Base-by-base conservation (phyloP, 2,888 invertebrate genomes). In the Drosophila rubida region DNA sequence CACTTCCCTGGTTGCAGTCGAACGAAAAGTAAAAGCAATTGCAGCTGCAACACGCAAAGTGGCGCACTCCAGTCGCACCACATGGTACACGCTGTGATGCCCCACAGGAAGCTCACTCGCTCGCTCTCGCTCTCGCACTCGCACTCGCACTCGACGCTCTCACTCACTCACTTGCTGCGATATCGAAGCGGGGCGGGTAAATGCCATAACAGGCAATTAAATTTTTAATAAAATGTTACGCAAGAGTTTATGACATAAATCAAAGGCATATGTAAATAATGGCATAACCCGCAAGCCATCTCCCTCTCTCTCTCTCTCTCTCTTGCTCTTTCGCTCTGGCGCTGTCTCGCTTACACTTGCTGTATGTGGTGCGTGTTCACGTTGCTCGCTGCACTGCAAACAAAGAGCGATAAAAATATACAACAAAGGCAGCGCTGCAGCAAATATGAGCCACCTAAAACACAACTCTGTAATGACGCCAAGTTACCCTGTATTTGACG, bases 201-300 rank as follows among this genome's bases (percentile, higher is more conserved):
- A 41, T 51, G 30, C 27, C 41, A 53, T 30, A 32, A 25, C 16
- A 14, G 53, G 45, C 64, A 80, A 79, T 67, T 76, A 64, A 51
- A 68, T 65, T 78, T 72, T 73, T 73, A 71, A 79, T 81, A 73
- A 84, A 84, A 69, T 66, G 51, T 73, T 66, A 73, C 69, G 66
- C 66, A 76, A 84, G 61, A 84, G 61, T 79, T 77, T 59, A 67
- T 76, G 61, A 59, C 76, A 79, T 74, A 82, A 82, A 82, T 79
- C 67, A 73, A 73, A 67, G 45, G 42, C 27, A 48, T 32, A 55
- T 59, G 46, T 59, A 41, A 46, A 58, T 45, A 58, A 46, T 27
- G 23, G 9, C 42, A 53, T 42, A 42, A 30, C 5, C 22, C 11
- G 1, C 30, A 11, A 27, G 1, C 23, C 6, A 4, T 23, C 13